Evolutionary conservation across 2,888 invertebrate species (phyloP), one percentile per base, ranked within the genome.

Genomic region (Acanthosepion pharaonis): DNA sequence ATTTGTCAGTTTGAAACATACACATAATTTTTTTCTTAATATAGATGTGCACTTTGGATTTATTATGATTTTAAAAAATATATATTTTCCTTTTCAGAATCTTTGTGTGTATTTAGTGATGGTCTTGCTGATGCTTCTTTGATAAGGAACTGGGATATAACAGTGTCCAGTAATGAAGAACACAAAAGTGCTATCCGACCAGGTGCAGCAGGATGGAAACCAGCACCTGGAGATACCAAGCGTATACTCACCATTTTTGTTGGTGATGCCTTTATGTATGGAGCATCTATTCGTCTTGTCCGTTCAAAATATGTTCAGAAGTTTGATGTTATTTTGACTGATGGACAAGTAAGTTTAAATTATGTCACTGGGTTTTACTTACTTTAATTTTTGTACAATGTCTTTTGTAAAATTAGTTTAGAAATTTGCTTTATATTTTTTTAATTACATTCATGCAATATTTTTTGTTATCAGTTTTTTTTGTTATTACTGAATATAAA

Each of bases 91-190:
- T n/a, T 53, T 51, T 0, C 51, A 93, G 93, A 93, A 28, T 93
- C 93, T 15, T 93, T 28, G 53, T 93, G 93, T 93, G 93, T 93
- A 53, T 49, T 93, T 20, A 93, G 53, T 93, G 93, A 93, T 93
- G 93, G 93, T 33, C 48, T 93, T n/a, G 93, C 93, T n/a, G 93
- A 93, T 93, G 28, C 51, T 28, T 93, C 93, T 53, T 93, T 93
- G 5, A 93, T 93, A 93, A 93, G 93, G 48, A 93, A 33, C 28
- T 93, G 48, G 93, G 93, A 93, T 49, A 93, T 93, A 28, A 51
- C 33, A 20, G 53, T 53, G 49, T 93, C 93, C 49, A 93, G 93
- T 49, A 93, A 93, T 93, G 48, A 93, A 93, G 93, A 93, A 28
- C 49, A 93, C 48, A 53, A 53, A 25, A 51, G 28, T 93, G 49